phyloP scores from a whole-genome alignment of 2,888 invertebrate genomes.

The Formica aserva region DNA sequence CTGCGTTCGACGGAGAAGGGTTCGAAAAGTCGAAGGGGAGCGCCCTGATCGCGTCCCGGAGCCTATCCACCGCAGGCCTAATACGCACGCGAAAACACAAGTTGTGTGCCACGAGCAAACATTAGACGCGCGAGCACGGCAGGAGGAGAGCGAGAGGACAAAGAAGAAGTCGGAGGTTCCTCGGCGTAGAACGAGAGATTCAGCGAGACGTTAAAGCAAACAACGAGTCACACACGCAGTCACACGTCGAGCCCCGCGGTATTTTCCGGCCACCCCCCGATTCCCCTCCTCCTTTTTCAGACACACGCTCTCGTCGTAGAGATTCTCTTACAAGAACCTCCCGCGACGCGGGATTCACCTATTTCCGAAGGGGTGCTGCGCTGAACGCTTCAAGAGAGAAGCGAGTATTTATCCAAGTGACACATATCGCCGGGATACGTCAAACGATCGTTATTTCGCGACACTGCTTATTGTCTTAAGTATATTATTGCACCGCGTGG shows the following conservation, averaged over 20 bases:
- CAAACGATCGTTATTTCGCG: neutral
- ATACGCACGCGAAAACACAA: conserved; percentile 83
- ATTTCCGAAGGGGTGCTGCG: neutral
- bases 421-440: conserved; percentile 11
- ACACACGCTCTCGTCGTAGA: neutral
- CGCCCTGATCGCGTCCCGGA: conserved; percentile 49
- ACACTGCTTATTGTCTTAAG: conserved; percentile 3
- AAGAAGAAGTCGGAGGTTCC: conserved; percentile 59
- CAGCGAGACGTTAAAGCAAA: conserved; percentile 85
- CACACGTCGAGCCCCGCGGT: conserved; percentile 63
- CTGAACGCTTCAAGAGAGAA: neutral
- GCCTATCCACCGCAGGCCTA: conserved; percentile 74
- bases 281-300: neutral
- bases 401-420: conserved; percentile 28
- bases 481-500: neutral
- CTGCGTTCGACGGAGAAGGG: conserved; percentile 31
- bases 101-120: conserved; percentile 83
- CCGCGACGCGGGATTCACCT: conserved; percentile 25
- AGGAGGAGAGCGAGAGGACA: conserved; percentile 54
- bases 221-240: conserved; percentile 82
- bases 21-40: conserved; percentile 67
- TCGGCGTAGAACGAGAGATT: conserved; percentile 68
- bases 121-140: conserved; percentile 67
- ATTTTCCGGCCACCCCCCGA: conserved; percentile 10
- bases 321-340: conserved; percentile 11